Evolutionary conservation across 2,888 invertebrate genomes (phyloP), one percentile per base, ranked within the genome.

Genomic region (Timandra comae): DNA sequence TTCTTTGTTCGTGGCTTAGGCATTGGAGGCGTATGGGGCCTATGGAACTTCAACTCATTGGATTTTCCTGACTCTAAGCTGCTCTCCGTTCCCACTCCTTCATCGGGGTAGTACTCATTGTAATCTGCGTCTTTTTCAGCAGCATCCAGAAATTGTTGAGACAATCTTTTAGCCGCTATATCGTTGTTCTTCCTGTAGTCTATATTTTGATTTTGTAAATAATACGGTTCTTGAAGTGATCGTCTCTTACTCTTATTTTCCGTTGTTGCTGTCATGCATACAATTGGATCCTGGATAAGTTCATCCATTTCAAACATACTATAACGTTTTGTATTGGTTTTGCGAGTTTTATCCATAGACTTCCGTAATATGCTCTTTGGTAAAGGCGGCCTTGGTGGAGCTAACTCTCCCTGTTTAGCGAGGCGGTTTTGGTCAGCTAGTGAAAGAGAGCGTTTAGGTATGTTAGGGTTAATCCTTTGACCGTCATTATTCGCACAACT

Each of bases 271-370:
- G 65, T 79, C 68, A 74, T 76, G 29, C 82, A 85, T 10, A 71
- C 68, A 12, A 78, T 43, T 5, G 79, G 76, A 52, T 89, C 88
- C 66, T 82, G 80, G 29, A 81, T 57, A 26, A 88, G 81, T 35
- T 88, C 87, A 41, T 89, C 89, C 84, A 91, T 88, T 71, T 94
- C 94, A 57, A 93, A 91, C 92, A 94, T 93, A 58, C 94, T 94
- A 63, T 92, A 93, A 25, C 94, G 87, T 70, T 91, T 91, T 8
- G 85, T 67, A 49, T 68, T 76, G 24, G 84, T 79, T 53, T 85
- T 86, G 11, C 84, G 76, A 41, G 86, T 85, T 62, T 87, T 87
- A 51, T 88, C 87, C 59, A 87, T 72, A 24, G 88, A 87, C 65
- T 91, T 91, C 19, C 92, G 86, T 33, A 93, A 77, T 55, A 93